Conservation (phyloP, 2,797 vertebrate species). For the Hoplostethus atlanticus region DNA sequence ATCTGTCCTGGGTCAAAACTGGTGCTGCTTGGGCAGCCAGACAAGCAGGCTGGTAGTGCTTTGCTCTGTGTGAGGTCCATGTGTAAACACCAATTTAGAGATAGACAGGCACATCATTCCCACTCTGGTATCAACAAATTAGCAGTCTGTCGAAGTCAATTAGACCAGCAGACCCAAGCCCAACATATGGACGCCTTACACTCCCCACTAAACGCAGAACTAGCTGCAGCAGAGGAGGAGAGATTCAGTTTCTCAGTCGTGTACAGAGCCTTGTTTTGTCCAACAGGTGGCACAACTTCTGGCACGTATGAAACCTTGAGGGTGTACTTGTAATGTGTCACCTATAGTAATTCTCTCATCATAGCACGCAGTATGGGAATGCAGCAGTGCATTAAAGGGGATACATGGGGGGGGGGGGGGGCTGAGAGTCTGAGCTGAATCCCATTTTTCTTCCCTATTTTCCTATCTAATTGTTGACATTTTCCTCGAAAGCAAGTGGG, state of each 20-base stretch:
- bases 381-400: not conserved
- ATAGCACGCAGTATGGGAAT: conserved; percentile 7
- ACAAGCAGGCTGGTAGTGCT: conserved; percentile 88
- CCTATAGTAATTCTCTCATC: conserved; percentile 1
- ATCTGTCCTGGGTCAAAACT: conserved; percentile 87
- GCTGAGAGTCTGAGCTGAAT: conserved; percentile 6
- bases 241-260: conserved; percentile 33
- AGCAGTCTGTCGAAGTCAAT: conserved; percentile 93
- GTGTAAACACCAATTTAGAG: conserved; percentile 94
- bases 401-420: not conserved
- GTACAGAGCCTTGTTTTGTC: conserved; percentile 37
- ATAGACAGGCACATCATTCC: conserved; percentile 94
- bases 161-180: conserved; percentile 83
- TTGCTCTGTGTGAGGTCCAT: conserved; percentile 97
- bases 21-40: conserved; percentile 81
- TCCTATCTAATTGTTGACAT: conserved; percentile 30
- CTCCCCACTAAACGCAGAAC: conserved; percentile 45
- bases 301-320: conserved; percentile 30
- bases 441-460: conserved; percentile 17
- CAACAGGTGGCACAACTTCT: conserved; percentile 65
- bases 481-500: conserved; percentile 39
- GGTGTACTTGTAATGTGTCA: conserved; percentile 19
- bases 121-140: conserved; percentile 93
- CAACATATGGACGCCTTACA: conserved; percentile 77
- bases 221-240: conserved; percentile 45